phyloP scores from a whole-genome alignment of 2,113 vertebrate genomes.

The Phylloscopus trochiloides region DNA sequence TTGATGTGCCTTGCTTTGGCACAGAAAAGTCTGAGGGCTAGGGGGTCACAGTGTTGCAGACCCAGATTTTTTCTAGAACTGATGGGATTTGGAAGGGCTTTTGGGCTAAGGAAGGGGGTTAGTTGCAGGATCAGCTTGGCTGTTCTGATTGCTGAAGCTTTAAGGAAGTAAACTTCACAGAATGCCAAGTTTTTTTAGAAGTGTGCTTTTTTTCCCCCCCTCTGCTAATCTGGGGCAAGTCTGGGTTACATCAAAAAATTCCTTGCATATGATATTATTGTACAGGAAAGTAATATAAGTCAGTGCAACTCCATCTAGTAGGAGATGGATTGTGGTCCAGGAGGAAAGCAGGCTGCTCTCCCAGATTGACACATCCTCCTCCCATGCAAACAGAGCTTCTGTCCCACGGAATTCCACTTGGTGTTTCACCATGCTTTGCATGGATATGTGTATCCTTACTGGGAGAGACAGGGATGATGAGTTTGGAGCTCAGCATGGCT shows the following conservation, averaged over 20 bases:
- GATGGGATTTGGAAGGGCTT: neutral
- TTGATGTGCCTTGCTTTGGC: neutral
- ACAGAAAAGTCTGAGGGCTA: neutral
- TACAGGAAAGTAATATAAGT: neutral
- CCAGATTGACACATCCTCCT: neutral
- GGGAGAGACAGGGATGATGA: neutral
- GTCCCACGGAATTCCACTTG: neutral
- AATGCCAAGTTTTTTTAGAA: neutral
- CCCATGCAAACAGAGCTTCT: neutral
- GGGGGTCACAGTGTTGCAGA: neutral
- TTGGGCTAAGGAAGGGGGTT: neutral
- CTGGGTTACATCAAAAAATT: neutral
- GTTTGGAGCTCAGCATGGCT: neutral
- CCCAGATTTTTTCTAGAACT: neutral
- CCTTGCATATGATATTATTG: neutral
- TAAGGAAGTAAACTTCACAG: neutral
- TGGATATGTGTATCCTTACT: neutral
- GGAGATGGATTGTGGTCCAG: neutral
- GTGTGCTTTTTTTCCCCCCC: accelerated
- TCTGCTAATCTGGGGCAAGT: neutral
- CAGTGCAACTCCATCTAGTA: neutral
- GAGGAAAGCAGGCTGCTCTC: neutral
- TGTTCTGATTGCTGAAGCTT: neutral
- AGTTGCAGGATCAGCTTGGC: neutral
- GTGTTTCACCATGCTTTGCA: neutral